Conservation (phyloP, 2,888 invertebrate species). For the Agrochola circellaris region DNA sequence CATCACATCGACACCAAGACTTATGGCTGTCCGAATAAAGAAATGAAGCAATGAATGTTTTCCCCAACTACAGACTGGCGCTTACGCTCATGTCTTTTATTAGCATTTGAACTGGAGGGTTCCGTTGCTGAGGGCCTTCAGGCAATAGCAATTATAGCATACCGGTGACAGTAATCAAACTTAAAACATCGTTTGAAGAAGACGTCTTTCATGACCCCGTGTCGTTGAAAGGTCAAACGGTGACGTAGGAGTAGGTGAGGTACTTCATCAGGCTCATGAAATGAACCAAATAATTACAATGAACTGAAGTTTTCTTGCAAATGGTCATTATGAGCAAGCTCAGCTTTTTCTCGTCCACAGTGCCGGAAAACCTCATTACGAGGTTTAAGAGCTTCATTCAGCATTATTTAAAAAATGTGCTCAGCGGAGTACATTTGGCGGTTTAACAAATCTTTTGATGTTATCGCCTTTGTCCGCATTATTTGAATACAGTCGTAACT, state of each 20-base stretch:
- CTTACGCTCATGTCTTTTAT: slow-evolving; percentile 25
- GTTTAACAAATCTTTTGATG: slow-evolving; percentile 6
- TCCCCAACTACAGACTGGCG: neutral
- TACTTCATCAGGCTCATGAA: slow-evolving; percentile 6
- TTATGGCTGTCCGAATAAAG: neutral
- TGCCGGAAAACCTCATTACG: slow-evolving; percentile 23
- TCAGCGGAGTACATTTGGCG: slow-evolving; percentile 18
- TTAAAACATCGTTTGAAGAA: neutral
- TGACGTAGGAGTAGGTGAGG: neutral
- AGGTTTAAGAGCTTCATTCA: slow-evolving; percentile 20
- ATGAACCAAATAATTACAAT: slow-evolving; percentile 19
- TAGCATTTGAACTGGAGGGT: slow-evolving; percentile 20
- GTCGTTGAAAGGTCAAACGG: slow-evolving; percentile 16
- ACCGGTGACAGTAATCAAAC: slow-evolving; percentile 21
- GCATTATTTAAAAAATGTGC: slow-evolving; percentile 5
- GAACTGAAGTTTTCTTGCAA: slow-evolving; percentile 15
- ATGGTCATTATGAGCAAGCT: slow-evolving; percentile 1
- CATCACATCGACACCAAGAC: neutral
- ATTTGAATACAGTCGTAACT: neutral
- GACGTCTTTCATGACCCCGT: neutral
- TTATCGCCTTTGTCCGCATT: slow-evolving; percentile 1
- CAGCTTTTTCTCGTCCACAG: slow-evolving; percentile 9
- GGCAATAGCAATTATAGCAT: slow-evolving; percentile 7
- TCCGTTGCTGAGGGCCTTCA: neutral
- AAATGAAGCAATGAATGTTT: slow-evolving; percentile 15